These are phyloP conservation scores for Malurus splendens DNA, from an alignment of 2,797 vertebrate genomes.

Conservation along the genomic window DNA sequence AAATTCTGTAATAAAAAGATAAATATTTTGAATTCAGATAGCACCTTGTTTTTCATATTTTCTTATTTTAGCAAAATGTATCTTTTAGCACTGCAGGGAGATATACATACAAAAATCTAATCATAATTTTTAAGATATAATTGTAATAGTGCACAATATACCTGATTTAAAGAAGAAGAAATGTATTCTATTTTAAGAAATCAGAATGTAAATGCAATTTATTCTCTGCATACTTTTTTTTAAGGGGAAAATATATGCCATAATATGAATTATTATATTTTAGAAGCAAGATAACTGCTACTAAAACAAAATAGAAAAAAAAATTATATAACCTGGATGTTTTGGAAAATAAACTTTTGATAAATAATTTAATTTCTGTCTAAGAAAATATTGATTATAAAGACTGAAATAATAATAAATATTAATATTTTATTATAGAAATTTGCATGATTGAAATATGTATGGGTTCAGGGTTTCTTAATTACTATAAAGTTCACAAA, in stretches of 20 bases:
- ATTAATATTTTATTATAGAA: not conserved
- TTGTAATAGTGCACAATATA: not conserved
- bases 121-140: not conserved
- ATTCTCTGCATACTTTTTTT: not conserved
- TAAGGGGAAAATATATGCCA: not conserved
- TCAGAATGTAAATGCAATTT: not conserved
- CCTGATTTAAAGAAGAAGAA: not conserved
- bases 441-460: not conserved
- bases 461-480: accelerated
- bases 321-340: not conserved
- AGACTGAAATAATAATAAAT: not conserved
- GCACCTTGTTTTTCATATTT: not conserved
- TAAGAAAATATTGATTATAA: not conserved
- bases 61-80: not conserved
- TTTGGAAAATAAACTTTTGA: not conserved
- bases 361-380: not conserved
- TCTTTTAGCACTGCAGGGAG: not conserved
- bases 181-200: not conserved
- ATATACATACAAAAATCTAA: not conserved
- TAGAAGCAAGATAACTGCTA: not conserved
- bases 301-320: not conserved
- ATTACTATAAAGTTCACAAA: not conserved
- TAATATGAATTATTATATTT: not conserved
- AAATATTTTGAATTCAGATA: not conserved
- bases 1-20: not conserved